Conservation (phyloP, 2,888 invertebrate species). For the Agrochola circellaris region DNA sequence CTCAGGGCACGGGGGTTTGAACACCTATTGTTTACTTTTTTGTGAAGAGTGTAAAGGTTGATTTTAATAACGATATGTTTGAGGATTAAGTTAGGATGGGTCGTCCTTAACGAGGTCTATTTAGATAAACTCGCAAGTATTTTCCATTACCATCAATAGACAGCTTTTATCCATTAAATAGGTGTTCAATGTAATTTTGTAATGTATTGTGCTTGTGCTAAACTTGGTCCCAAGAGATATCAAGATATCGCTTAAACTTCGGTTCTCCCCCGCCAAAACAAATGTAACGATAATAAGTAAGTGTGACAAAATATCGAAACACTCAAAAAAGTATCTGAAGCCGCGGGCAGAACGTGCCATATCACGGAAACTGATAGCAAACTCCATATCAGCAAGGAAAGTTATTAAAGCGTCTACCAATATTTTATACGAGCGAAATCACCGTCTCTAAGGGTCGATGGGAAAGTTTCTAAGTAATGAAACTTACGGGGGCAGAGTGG, state of each 20-base stretch:
- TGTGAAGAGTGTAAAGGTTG: conserved; percentile 44
- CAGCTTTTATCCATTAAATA: background rate
- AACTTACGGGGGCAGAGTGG: conserved; percentile 54
- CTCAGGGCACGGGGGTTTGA: conserved; percentile 65
- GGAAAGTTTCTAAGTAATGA: conserved; percentile 66
- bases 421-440: conserved; percentile 81
- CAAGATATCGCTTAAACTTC: conserved; percentile 44
- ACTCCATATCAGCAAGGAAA: conserved; percentile 79
- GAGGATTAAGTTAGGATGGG: background rate
- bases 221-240: conserved; percentile 17
- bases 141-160: background rate
- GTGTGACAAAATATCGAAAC: conserved; percentile 64
- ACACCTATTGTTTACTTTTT: conserved; percentile 61
- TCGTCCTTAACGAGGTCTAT: conserved; percentile 14
- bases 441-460: conserved; percentile 74
- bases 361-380: conserved; percentile 77
- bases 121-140: conserved; percentile 5
- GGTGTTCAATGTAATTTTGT: background rate
- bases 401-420: conserved; percentile 81
- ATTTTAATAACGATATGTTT: conserved; percentile 58
- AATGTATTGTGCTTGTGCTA: background rate
- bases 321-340: conserved; percentile 69
- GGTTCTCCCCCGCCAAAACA: conserved; percentile 36
- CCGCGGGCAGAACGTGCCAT: conserved; percentile 77
- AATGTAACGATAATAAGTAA: conserved; percentile 56